These are phyloP conservation scores for Gryllus bimaculatus DNA, from an alignment of 1,140 invertebrate genomes.

Conservation along the genomic window DNA sequence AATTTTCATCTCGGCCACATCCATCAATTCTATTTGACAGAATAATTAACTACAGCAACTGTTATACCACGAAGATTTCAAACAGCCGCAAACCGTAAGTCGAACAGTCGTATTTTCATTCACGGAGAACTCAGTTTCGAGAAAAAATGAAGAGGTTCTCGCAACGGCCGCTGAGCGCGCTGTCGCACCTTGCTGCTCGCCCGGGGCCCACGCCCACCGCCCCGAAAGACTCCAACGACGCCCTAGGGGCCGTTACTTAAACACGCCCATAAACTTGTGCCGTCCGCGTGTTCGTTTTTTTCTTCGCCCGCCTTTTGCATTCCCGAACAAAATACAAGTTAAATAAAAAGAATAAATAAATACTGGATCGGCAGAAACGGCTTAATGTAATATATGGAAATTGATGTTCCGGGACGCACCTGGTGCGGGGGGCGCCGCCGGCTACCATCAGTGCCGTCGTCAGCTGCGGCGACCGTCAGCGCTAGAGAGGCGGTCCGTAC, in stretches of 20 bases:
- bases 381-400: slow-evolving; percentile 6
- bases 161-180: no score
- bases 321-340: neutral
- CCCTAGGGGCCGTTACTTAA: neutral
- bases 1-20: no score
- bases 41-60: no score
- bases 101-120: no score
- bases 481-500: no score
- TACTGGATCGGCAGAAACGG: neutral
- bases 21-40: no score
- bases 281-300: neutral
- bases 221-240: neutral
- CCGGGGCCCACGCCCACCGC: no score
- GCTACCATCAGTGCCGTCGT: neutral
- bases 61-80: no score
- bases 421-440: neutral
- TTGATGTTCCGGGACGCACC: neutral
- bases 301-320: neutral
- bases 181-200: neutral
- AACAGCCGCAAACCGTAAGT: no score
- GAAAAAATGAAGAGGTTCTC: no score
- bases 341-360: neutral
- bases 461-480: no score
- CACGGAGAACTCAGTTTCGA: no score
- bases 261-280: neutral